Evolutionary conservation across 30 jellyfish, hydroid and myxozoan genomes (phyloP), one percentile per base, ranked within the genome.

Genomic region (Sanderia malayensis): DNA sequence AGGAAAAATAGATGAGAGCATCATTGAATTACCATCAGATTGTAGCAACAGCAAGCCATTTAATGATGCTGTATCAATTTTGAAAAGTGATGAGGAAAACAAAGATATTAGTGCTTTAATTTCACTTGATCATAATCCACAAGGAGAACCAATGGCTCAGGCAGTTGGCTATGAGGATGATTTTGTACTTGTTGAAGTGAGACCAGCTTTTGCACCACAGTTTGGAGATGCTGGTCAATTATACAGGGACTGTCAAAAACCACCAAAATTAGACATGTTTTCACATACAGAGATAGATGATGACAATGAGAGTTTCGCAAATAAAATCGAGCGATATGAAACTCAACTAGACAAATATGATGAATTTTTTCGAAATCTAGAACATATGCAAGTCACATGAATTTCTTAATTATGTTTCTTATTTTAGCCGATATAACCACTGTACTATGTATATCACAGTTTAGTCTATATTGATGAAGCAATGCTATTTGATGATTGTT

Each of bases 101-200:
- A 45, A 81, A 25, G 74, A 57, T 9, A 21, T 24, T 6, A 71
- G 17, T 4, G 68, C 67, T 21, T 41, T 80, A 19, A 74, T 31
- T 10, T 47, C 72, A 6, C 47, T 61, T 10, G 75, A 70, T 27
- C 28, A 30, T 13, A 17, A 58, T 44, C 69, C 81, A 28, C 66
- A 53, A 20, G 63, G 74, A 18, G 79, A 80, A 58, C 87, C 95
- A 0, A 63, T 67, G 11, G 98, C 96, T 13, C 93, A 84, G 44
- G 98, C 96, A 7, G 98, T 92, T 31, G 98, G 96, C 7, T 78
- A 77, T 68, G 98, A 92, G 60, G 98, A 92, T 92, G 98, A 92
- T 57, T 92, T 92, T 84, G 98, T 92, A 2, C 88, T 92, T 34
- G 98, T 92, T 0, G 98, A 92, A 61, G 84, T 92, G 17, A 83